Percentiles rank a stretch among this genome's conserved stretches.
These are phyloP conservation scores for Tretioscincus oriximinensis DNA, from an alignment of 2,113 vertebrate genomes.

Conservation along the genomic window DNA sequence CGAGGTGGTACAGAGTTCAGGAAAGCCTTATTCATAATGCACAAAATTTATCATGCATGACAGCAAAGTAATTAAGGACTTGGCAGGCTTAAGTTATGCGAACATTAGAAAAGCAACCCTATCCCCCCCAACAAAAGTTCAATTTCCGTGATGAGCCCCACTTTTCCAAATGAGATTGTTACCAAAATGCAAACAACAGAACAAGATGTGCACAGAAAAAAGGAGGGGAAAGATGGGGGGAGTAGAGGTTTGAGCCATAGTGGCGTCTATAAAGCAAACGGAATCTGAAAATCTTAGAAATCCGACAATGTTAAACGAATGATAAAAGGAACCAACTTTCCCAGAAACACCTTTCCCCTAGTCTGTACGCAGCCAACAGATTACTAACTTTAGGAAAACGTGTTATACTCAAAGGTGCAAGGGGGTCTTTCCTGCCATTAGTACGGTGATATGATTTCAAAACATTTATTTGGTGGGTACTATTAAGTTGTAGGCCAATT, in stretches of 20 bases:
- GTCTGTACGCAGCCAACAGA: too few relatives aligned
- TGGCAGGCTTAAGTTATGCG: not conserved
- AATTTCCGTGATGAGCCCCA: not conserved
- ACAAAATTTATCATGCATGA: slow-evolving; percentile 14
- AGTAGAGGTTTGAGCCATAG: not conserved
- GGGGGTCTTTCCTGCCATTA: too few relatives aligned
- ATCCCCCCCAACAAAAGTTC: not conserved
- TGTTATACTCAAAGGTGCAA: too few relatives aligned
- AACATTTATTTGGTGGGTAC: too few relatives aligned
- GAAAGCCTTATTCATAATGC: not conserved
- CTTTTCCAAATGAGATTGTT: not conserved
- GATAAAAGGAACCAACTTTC: too few relatives aligned
- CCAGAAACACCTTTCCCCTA: too few relatives aligned
- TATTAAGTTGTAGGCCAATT: too few relatives aligned
- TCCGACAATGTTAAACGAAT: too few relatives aligned
- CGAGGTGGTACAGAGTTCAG: not conserved
- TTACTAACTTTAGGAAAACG: too few relatives aligned
- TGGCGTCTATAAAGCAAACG: not conserved
- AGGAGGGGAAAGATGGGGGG: not conserved
- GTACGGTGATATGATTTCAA: too few relatives aligned
- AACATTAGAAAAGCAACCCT: not conserved
- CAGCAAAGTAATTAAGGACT: slow-evolving; percentile 1
- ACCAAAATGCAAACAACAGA: not conserved
- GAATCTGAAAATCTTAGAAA: not conserved
- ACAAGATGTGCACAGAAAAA: not conserved